Base-by-base conservation (phyloP, 2,113 vertebrate genomes). In the Thymallus thymallus region DNA sequence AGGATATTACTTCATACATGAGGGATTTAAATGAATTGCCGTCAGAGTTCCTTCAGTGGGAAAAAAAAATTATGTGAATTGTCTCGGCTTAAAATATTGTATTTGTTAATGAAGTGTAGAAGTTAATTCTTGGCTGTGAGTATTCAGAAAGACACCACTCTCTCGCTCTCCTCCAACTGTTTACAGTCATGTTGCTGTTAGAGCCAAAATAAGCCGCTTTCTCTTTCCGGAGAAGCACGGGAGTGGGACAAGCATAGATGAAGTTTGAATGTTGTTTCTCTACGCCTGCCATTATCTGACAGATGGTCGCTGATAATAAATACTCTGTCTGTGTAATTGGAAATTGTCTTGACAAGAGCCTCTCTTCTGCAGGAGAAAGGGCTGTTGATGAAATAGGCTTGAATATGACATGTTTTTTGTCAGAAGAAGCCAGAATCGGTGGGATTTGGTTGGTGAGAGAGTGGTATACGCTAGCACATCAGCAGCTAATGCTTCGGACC, bases 331-430 rank as follows among this genome's bases (percentile, higher is more conserved):
- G 65, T 66, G 18, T 82, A 81, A 88, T 81, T 85, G 80, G 80
- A 87, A 87, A 86, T 82, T 79, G 84, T 82, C 83, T 84, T 76
- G 76, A 85, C 84, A 83, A 85, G 80, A 77, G 82, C 72, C 82
- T 87, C 83, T 87, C 71, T 75, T 73, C 18, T 0, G 67, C 69
- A 72, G 55, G 23, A 45, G 74, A 77, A 71, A 80, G 55, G 72
- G 78, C 82, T 30, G 69, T 83, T 74, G 75, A 24, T 30, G 70
- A 60, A 80, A 68, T 61, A 20, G 68, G 72, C 79, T 80, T 60
- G 60, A 81, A 66, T 26, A 12, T 69, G 83, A 78, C 76, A 55
- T 67, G 68, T 16, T 79, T 77, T 71, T 48, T 48, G 32, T 73
- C 65, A 1, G 10, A 0, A 2, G 2, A 6, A 10, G 41, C 41